Evolutionary conservation across 2,797 vertebrate genomes (phyloP).

Genomic region (Lates japonicus): DNA sequence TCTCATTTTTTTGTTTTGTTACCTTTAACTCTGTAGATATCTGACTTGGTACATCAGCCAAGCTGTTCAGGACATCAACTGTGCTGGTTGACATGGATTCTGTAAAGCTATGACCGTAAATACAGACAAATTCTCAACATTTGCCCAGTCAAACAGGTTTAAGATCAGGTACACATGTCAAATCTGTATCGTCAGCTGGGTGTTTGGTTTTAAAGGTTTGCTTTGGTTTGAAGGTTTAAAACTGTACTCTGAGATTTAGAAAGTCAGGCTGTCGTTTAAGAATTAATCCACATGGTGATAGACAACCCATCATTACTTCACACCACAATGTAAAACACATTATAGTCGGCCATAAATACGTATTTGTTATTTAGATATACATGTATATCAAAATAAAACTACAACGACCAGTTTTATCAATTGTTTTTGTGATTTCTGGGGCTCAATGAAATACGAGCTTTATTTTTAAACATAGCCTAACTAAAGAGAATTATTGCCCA

Average conservation of each 20-base stretch:
- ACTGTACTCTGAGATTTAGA: not conserved
- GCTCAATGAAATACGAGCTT: not conserved
- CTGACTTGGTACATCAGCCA: constrained; percentile 89
- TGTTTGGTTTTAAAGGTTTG: no score
- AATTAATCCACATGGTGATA: constrained; percentile 61
- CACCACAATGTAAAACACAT: not conserved
- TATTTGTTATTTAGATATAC: not conserved
- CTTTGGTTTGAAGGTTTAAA: no score
- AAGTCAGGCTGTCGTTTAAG: constrained; percentile 15
- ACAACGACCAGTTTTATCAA: not conserved
- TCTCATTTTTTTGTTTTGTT: constrained; percentile 26
- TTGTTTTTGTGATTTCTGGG: not conserved
- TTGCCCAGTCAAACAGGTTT: not conserved
- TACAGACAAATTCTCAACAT: not conserved
- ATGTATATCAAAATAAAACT: not conserved
- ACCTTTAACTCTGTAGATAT: constrained; percentile 95
- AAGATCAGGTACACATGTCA: not conserved
- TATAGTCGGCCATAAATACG: no score
- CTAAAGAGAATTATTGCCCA: not conserved
- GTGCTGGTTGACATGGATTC: constrained; percentile 93
- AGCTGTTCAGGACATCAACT: constrained; percentile 85
- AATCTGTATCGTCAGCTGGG: not conserved
- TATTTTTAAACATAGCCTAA: constrained; percentile 13
- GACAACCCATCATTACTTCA: not conserved
- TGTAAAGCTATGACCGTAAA: constrained; percentile 88